Conservation (phyloP, 2,113 vertebrate species). For the Myrmophylax atrothorax region DNA sequence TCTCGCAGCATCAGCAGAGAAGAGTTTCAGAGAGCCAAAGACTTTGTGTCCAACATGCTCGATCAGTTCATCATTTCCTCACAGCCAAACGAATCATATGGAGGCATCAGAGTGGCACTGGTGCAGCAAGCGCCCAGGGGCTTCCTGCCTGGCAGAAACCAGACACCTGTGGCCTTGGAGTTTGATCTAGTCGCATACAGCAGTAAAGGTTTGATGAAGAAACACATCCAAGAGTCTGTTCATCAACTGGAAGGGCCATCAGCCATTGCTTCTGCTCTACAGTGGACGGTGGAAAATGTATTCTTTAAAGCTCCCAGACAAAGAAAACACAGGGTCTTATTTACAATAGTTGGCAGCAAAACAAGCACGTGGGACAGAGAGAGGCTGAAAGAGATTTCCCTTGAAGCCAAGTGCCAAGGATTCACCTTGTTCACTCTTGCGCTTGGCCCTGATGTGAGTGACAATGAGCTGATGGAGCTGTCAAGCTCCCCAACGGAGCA, state of each 20-base stretch:
- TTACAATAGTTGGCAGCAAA: constrained; percentile 77
- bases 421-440: constrained; percentile 82
- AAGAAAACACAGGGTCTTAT: constrained; percentile 72
- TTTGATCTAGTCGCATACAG: constrained; percentile 76
- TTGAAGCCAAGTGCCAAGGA: constrained; percentile 81
- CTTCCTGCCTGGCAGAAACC: constrained; percentile 46
- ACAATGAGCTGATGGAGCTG: constrained; percentile 72
- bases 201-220: constrained; percentile 71
- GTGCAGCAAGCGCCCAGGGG: constrained; percentile 74
- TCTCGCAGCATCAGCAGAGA: constrained; percentile 75
- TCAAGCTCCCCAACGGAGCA: constrained; percentile 78
- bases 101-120: constrained; percentile 73
- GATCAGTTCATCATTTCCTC: constrained; percentile 78
- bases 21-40: constrained; percentile 72
- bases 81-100: background rate
- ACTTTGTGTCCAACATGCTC: constrained; percentile 78
- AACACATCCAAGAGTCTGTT: constrained; percentile 66
- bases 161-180: constrained; percentile 60
- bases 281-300: constrained; percentile 75
- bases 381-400: constrained; percentile 72
- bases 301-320: constrained; percentile 67
- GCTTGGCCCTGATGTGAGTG: constrained; percentile 66
- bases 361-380: constrained; percentile 74
- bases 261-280: constrained; percentile 75
- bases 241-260: constrained; percentile 72